Base-by-base conservation (phyloP, 2,797 vertebrate genomes). In the Otolemur crassicaudatus region DNA sequence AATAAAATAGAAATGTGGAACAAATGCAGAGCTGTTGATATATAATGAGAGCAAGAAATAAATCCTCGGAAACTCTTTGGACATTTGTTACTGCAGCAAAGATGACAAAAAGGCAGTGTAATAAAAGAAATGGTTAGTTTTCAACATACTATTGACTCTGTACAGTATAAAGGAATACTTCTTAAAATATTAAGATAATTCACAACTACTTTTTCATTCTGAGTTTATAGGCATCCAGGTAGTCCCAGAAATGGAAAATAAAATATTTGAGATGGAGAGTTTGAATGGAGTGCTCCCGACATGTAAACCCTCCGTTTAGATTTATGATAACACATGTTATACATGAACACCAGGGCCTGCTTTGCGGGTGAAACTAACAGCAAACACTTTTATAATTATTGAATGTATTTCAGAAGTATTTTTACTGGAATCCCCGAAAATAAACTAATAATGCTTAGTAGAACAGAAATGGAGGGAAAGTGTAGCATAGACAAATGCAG, bases 151-250 rank as follows among this genome's bases (percentile, higher is more conserved):
- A 11, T 58, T 3, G 5, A 76, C 34, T 90, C 82, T 31, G 13
- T 11, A 34, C 31, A 17, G 5, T n/a, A 46, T 46, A 63, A 63
- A 70, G 85, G 22, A 88, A 19, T 43, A 43, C 69, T 84, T 6
- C 49, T 63, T 56, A 1, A 60, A 70, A 16, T 65, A 63, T 46
- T 61, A 56, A 91, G 19, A 7, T 13, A 40, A 75, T 85, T 81
- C 25, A 91, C 13, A 92, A 70, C 85, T 12, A n/a, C 23, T 19
- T 60, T 91, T 88, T 75, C 40, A 37, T 73, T 91, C 89, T 89
- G 37, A 70, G 95, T 75, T 37, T 85, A n/a, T 27, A n/a, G 67
- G 34, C 60, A 86, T 86, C 69, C 37, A 49, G 11, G n/a, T n/a
- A 76, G 34, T 29, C 25, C 56, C 46, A 81, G 60, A 88, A 63